Evolutionary conservation across 2,888 invertebrate species (phyloP), one percentile per base, ranked within the genome.

Genomic region (Andricus curvator): DNA sequence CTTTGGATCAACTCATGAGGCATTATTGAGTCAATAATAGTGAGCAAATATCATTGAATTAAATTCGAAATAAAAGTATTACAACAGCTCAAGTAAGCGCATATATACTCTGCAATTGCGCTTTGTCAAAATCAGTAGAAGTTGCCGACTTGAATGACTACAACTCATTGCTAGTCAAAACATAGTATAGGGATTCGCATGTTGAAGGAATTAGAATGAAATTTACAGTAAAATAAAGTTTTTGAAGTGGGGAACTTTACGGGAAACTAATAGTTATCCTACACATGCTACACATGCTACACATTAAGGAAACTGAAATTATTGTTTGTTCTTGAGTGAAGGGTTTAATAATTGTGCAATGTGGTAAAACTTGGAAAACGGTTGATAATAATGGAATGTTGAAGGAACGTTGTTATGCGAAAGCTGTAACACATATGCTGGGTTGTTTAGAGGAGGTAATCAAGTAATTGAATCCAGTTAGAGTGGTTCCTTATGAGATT

Each of bases 401-500:
- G 68, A 20, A 25, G 29, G 25, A 51, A 70, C 11, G 48, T 44
- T 70, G 29, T 70, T 70, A 48, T 70, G 29, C 20, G 11, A 29
- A 17, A 4, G 48, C 17, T 48, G 17, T 48, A 68, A 44, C n/a
- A n/a, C 15, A 25, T 5, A 13, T 4, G 51, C 25, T 70, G 20
- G 70, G 29, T 70, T 48, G 51, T 51, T 70, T 29, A 70, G 51
- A 70, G 17, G 20, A 48, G 17, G 51, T 48, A 37, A 20, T 33
- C 74, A 74, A 13, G 74, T 6, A 56, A 56, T 33, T 74, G 20
- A 56, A 74, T 74, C 74, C 74, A 56, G 74, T 74, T 74, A 56
- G 29, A 37, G 56, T 74, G 74, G 74, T 74, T 74, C 74, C 74
- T 74, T 56, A 74, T 56, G 74, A 37, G 74, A 74, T 56, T 56